These are phyloP conservation scores for Clavelina lepadiformis DNA, from an alignment of 23 tunicate genomes.

Conservation along the genomic window DNA sequence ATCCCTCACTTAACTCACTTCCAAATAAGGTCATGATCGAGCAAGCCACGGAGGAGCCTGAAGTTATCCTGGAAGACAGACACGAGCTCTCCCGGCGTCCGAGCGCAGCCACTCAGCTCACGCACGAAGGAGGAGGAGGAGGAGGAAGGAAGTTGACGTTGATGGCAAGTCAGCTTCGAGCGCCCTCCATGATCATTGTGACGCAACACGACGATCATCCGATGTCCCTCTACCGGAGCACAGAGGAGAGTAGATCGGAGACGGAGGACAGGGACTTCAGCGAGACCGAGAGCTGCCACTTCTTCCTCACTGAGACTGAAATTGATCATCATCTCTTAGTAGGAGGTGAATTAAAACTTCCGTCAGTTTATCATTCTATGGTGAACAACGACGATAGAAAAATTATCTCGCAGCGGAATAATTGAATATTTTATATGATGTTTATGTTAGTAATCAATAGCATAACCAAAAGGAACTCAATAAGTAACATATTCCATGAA, in stretches of 20 bases:
- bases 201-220: conserved; percentile 53
- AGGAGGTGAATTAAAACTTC: too few relatives aligned
- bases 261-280: conserved; percentile 60
- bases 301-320: conserved; percentile 64
- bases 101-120: conserved; percentile 16
- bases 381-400: too few relatives aligned
- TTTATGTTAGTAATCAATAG: too few relatives aligned
- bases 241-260: conserved; percentile 69
- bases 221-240: conserved; percentile 29
- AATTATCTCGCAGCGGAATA: too few relatives aligned
- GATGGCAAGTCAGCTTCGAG: too few relatives aligned
- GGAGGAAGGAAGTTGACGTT: too few relatives aligned
- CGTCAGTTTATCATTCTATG: too few relatives aligned
- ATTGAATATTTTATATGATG: too few relatives aligned
- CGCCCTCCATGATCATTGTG: conserved; percentile 44
- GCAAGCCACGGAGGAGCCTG: conserved; percentile 17
- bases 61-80: not conserved
- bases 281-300: conserved; percentile 55
- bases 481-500: too few relatives aligned
- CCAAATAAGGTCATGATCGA: conserved; percentile 29
- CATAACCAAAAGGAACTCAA: too few relatives aligned
- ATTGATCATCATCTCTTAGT: conserved; percentile 28
- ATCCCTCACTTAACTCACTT: not conserved
- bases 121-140: conserved; percentile 1
- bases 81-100: not conserved